phyloP scores from a whole-genome alignment of 2,797 vertebrate genomes.

The Peromyscus melanophrys region DNA sequence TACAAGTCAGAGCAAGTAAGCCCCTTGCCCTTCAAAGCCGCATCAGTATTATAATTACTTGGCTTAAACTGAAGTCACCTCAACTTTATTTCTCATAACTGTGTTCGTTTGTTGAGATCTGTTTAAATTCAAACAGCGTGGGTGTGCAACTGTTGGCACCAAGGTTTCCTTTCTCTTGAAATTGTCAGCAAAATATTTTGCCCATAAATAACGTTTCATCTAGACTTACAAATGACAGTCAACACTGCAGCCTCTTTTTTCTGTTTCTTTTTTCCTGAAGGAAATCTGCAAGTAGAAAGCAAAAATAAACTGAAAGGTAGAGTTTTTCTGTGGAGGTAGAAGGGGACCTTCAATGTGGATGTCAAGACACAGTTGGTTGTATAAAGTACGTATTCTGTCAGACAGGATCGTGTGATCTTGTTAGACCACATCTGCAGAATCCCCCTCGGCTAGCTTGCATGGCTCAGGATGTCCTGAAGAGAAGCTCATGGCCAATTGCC shows the following conservation, averaged over 20 bases:
- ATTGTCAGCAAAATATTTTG: conserved; percentile 84
- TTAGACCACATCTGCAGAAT: background rate
- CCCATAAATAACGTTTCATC: conserved; percentile 83
- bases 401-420: background rate
- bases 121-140: conserved; percentile 79
- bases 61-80: conserved; percentile 80
- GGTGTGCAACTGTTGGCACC: conserved; percentile 73
- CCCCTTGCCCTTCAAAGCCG: conserved; percentile 68
- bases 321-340: conserved; percentile 1
- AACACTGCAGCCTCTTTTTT: conserved; percentile 50
- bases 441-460: background rate
- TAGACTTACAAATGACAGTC: conserved; percentile 80
- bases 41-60: conserved; percentile 71
- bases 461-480: conserved; percentile 9
- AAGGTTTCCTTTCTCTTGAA: conserved; percentile 80
- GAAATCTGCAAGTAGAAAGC: conserved; percentile 65
- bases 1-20: conserved; percentile 72
- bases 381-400: conserved; percentile 1
- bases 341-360: background rate
- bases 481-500: background rate
- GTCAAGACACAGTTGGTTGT: conserved; percentile 27
- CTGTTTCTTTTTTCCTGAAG: background rate
- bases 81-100: conserved; percentile 77
- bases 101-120: conserved; percentile 79
- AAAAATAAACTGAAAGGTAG: background rate